These are phyloP conservation scores for Apteryx owenii DNA, from an alignment of 2,113 vertebrate species.

Conservation along the genomic window DNA sequence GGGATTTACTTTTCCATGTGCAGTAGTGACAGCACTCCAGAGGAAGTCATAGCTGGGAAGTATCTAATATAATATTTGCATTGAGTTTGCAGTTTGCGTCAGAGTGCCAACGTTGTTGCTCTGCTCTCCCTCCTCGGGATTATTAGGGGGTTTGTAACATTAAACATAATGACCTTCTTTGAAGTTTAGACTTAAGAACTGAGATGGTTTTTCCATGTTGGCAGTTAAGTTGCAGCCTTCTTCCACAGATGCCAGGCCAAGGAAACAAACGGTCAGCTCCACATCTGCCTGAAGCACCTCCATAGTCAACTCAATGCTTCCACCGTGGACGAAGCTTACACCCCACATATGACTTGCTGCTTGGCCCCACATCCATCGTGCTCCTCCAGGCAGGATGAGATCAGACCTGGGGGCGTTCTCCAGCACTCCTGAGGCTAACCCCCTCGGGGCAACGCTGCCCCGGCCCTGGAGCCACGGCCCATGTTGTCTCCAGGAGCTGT, in stretches of 20 bases:
- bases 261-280: neutral
- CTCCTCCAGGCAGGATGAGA: neutral
- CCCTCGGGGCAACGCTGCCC: neutral
- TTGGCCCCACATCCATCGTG: rapidly evolving
- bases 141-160: neutral
- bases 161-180: neutral
- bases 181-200: neutral
- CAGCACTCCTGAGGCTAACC: neutral
- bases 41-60: slow-evolving; percentile 6
- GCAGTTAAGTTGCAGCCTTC: neutral
- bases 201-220: neutral
- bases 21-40: slow-evolving; percentile 2
- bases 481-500: neutral
- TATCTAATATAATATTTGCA: neutral
- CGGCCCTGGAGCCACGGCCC: rapidly evolving
- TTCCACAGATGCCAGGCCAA: neutral
- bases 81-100: neutral
- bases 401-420: neutral
- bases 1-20: slow-evolving; percentile 2
- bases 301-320: rapidly evolving
- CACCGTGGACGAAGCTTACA: neutral
- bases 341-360: neutral
- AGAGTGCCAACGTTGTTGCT: neutral
- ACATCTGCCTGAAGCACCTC: neutral
- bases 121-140: neutral